These are phyloP conservation scores for Emys orbicularis DNA, from an alignment of 2,797 vertebrate species.

Conservation along the genomic window DNA sequence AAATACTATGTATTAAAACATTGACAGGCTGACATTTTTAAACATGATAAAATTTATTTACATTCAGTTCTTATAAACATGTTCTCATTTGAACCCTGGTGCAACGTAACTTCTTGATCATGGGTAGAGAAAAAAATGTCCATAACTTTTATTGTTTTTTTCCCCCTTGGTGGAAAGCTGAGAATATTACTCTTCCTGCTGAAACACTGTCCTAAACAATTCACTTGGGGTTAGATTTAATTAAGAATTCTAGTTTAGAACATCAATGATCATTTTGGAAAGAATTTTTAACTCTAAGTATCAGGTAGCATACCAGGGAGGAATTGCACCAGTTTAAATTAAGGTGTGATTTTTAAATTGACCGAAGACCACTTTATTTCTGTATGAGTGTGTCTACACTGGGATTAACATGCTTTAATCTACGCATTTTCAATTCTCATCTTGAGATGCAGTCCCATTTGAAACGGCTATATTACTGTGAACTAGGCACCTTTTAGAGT, in stretches of 20 bases:
- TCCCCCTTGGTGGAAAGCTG: background rate
- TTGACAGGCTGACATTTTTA: background rate
- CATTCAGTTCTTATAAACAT: background rate
- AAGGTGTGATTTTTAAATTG: background rate
- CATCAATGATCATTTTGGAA: background rate
- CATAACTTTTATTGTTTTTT: background rate
- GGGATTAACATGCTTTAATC: background rate
- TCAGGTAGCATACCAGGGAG: background rate
- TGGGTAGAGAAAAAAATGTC: background rate
- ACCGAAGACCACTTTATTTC: background rate
- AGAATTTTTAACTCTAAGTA: background rate
- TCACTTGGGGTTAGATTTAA: background rate
- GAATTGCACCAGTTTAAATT: background rate
- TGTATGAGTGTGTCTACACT: background rate
- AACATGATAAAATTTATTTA: background rate
- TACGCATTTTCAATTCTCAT: fast-evolving
- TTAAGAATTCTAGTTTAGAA: background rate
- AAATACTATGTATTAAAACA: background rate
- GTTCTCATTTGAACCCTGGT: background rate
- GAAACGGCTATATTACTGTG: background rate
- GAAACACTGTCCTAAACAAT: background rate
- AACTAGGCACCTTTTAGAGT: background rate
- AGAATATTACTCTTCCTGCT: background rate
- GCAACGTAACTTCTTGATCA: background rate
- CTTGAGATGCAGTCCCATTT: background rate